Percentiles rank a stretch among this genome's conserved stretches.
These are phyloP conservation scores for Tethea ocularis DNA, from an alignment of 2,888 invertebrate genomes.

Conservation along the genomic window DNA sequence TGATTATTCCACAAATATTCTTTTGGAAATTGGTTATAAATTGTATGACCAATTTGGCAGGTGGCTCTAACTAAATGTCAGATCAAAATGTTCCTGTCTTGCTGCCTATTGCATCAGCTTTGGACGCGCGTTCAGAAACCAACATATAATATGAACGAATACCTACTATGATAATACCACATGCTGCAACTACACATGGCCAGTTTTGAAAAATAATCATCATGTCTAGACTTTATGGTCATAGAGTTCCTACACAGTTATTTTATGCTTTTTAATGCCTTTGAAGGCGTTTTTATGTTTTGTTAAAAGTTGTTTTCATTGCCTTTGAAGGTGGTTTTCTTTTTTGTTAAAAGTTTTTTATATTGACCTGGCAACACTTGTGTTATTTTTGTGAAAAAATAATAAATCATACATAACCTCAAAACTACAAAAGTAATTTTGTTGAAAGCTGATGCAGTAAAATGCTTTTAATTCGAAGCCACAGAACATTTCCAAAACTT, in stretches of 20 bases:
- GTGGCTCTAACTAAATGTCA: conserved; percentile 61
- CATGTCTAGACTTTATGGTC: too few relatives aligned
- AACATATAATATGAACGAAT: conserved; percentile 4
- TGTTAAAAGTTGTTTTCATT: too few relatives aligned
- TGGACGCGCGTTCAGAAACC: conserved; percentile 31
- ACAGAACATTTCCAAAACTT: conserved; percentile 61
- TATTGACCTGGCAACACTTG: too few relatives aligned
- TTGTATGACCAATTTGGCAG: conserved; percentile 55
- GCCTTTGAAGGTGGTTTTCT: too few relatives aligned
- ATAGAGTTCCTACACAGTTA: too few relatives aligned
- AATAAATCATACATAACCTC: conserved; percentile 25
- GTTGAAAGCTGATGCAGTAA: conserved; percentile 10
- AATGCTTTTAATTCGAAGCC: conserved; percentile 65
- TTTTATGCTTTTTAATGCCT: too few relatives aligned
- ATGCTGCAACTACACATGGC: too few relatives aligned
- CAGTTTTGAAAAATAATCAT: too few relatives aligned
- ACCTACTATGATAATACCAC: too few relatives aligned
- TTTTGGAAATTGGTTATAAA: conserved; percentile 60
- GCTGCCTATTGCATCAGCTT: conserved; percentile 66
- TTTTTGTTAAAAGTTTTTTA: too few relatives aligned
- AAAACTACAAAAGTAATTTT: conserved; percentile 12
- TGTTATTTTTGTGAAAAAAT: background rate
- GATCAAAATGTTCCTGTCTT: conserved; percentile 27
- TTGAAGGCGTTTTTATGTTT: too few relatives aligned
- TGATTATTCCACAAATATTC: conserved; percentile 43